These are phyloP conservation scores for Psilopsiagon aurifrons DNA, from an alignment of 2,113 vertebrate species.

Conservation along the genomic window DNA sequence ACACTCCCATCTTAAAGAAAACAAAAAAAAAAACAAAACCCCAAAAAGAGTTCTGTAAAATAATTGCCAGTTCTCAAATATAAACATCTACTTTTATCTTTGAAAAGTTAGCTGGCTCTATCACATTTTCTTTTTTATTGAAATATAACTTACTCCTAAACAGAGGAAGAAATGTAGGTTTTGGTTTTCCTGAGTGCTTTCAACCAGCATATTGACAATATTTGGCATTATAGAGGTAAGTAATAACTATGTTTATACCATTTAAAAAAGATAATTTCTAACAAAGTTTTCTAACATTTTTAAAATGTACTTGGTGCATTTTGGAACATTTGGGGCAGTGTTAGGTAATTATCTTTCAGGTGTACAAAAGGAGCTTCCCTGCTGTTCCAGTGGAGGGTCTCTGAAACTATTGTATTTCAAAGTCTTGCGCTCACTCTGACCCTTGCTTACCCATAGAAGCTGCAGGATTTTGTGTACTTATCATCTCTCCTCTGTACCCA, in stretches of 20 bases:
- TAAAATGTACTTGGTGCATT: fast-evolving
- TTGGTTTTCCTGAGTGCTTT: not conserved
- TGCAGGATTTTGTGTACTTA: not conserved
- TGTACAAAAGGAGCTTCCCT: not conserved
- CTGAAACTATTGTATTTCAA: not conserved
- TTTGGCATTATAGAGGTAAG: not conserved
- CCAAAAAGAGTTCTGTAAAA: not conserved
- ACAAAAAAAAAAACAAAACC: not conserved
- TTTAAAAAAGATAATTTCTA: not conserved
- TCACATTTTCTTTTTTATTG: not conserved
- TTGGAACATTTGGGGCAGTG: not conserved
- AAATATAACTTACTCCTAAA: not conserved
- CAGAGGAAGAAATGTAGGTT: not conserved
- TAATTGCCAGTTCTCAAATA: not conserved
- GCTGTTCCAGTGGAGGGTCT: fast-evolving
- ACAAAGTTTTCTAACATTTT: not conserved
- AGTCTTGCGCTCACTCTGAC: not conserved
- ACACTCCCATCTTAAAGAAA: no score
- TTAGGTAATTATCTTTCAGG: not conserved
- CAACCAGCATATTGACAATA: not conserved
- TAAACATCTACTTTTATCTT: not conserved
- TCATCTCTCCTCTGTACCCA: not conserved
- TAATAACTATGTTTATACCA: not conserved
- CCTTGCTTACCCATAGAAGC: not conserved
- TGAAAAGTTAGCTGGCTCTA: not conserved